Percentiles rank a stretch among this genome's conserved stretches.
Evolutionary conservation across 2,888 invertebrate species (phyloP).

Genomic region (Deilephila porcellus): DNA sequence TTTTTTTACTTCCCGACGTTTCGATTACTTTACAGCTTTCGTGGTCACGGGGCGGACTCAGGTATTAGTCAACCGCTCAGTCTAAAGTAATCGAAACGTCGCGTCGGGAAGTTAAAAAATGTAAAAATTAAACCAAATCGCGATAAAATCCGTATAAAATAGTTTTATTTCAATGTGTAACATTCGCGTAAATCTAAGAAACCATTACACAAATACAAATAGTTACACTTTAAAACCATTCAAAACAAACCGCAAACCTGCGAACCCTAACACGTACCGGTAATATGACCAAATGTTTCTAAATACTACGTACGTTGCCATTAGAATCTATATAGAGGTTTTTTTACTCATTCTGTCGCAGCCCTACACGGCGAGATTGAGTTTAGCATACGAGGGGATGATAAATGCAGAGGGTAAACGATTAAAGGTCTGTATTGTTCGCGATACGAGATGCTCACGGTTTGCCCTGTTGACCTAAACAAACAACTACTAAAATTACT

Average conservation of each 20-base stretch:
- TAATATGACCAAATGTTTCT: neutral
- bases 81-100: no score
- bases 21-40: no score
- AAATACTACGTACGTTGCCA: neutral
- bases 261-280: neutral
- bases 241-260: neutral
- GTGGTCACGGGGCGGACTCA: no score
- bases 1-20: no score
- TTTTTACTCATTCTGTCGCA: conserved; percentile 11
- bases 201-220: no score
- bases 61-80: no score
- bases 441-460: conserved; percentile 32
- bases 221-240: neutral
- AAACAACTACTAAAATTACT: conserved; percentile 19
- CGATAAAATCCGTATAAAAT: no score
- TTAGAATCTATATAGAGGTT: neutral
- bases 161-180: no score
- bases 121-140: no score
- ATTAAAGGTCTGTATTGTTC: conserved; percentile 40
- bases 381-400: conserved; percentile 41
- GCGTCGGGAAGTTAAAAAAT: no score
- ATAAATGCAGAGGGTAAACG: conserved; percentile 50
- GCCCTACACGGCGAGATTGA: conserved; percentile 28
- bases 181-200: no score
- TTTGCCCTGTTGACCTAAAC: conserved; percentile 14